Conservation (phyloP, 2,797 vertebrate genomes). For the Masticophis lateralis region DNA sequence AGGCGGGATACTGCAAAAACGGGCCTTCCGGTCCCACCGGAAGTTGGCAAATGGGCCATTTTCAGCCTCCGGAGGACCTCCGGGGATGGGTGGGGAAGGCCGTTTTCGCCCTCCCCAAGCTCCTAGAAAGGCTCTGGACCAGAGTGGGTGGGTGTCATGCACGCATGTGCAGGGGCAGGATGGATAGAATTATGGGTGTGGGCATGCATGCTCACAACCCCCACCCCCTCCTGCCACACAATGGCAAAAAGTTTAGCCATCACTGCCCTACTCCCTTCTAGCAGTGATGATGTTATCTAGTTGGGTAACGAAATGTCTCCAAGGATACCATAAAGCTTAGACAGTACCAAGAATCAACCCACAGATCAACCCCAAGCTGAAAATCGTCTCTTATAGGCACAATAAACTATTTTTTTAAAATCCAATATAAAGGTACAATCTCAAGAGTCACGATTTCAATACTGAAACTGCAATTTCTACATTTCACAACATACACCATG, state of each 20-base stretch:
- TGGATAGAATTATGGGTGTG: too few species aligned
- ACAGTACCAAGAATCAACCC: background rate
- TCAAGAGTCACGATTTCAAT: background rate
- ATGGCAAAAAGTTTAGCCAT: too few species aligned
- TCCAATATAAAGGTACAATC: background rate
- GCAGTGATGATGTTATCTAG: background rate
- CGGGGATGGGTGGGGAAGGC: too few species aligned
- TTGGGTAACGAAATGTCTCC: background rate
- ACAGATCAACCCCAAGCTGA: background rate
- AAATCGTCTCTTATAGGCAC: background rate
- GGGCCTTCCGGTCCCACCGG: too few species aligned
- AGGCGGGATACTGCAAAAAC: too few species aligned
- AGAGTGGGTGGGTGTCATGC: too few species aligned
- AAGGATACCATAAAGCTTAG: background rate
- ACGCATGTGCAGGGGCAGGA: too few species aligned
- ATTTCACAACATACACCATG: background rate
- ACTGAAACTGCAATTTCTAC: background rate
- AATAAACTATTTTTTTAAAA: background rate
- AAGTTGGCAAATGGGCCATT: too few species aligned
- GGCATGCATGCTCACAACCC: too few species aligned
- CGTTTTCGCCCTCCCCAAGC: too few species aligned
- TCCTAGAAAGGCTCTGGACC: too few species aligned
- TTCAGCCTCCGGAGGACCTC: too few species aligned
- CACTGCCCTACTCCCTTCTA: background rate
- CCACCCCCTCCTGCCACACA: fast-evolving